Percentiles rank a stretch among this genome's conserved stretches.
Conservation (phyloP, 2,888 invertebrate genomes). For the Caenorhabditis angaria region DNA sequence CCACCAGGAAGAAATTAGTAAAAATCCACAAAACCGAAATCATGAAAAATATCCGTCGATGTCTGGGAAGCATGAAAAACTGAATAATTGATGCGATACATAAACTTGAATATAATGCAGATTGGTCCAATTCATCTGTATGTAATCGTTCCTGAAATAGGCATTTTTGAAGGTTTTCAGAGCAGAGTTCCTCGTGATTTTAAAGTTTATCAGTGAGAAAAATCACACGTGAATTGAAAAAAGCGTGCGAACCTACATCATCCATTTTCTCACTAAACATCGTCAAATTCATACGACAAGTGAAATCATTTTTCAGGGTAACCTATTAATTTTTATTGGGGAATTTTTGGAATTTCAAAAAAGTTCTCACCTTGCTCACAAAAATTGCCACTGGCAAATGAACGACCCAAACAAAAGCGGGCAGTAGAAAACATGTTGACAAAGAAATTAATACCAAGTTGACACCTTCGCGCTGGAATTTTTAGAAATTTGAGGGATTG, state of each 20-base stretch:
- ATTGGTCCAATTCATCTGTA: constrained; percentile 49
- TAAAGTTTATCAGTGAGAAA: background rate
- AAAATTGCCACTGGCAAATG: constrained; percentile 65
- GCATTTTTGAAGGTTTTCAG: too few relatives aligned
- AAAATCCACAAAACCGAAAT: constrained; percentile 62
- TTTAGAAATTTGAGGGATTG: constrained; percentile 6
- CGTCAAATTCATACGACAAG: background rate
- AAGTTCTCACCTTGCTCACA: constrained; percentile 32
- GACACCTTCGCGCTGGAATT: constrained; percentile 40
- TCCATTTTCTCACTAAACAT: background rate
- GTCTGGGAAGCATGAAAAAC: constrained; percentile 69
- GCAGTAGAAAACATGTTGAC: constrained; percentile 61
- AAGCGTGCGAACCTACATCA: too few relatives aligned
- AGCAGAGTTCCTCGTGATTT: too few relatives aligned
- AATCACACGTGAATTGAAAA: background rate
- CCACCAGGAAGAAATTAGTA: constrained; percentile 59
- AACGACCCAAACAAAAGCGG: constrained; percentile 68
- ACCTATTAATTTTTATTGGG: background rate
- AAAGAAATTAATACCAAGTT: constrained; percentile 62
- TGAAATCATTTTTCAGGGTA: background rate
- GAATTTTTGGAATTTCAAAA: background rate
- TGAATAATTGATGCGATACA: constrained; percentile 56
- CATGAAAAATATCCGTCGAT: constrained; percentile 67
- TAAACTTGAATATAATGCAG: constrained; percentile 46
- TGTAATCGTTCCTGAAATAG: constrained; percentile 46